Conservation (phyloP, 2,113 vertebrate species). For the Brachyhypopomus gauderio region DNA sequence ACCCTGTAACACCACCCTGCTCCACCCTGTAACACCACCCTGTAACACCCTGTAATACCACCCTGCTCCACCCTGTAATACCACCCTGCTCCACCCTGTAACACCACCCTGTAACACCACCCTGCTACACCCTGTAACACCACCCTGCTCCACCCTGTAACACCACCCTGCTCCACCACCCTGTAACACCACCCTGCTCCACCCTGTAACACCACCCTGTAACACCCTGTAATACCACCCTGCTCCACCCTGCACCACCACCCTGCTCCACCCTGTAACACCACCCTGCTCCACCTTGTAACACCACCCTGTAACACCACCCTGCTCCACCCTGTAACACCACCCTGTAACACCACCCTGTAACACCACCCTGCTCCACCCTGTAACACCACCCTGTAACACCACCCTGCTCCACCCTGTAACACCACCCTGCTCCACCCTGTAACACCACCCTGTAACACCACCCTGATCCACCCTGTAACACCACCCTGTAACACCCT, state of each 20-base stretch:
- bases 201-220: conserved; percentile 53
- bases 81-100: conserved; percentile 52
- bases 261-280: conserved; percentile 53
- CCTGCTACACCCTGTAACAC: no score
- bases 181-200: conserved; percentile 57
- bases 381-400: no score
- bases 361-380: conserved; percentile 43
- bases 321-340: no score
- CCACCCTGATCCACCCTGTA: no score
- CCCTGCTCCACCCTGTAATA: no score
- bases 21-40: conserved; percentile 50
- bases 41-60: conserved; percentile 45
- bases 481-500: conserved; percentile 53
- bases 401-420: no score
- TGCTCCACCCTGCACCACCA: no score
- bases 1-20: conserved; percentile 60
- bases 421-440: conserved; percentile 53
- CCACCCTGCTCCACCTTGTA: conserved; percentile 40
- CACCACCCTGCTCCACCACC: conserved; percentile 37
- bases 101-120: conserved; percentile 55
- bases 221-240: conserved; percentile 45
- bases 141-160: conserved; percentile 53
- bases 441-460: conserved; percentile 47
- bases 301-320: no score
- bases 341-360: conserved; percentile 52